Percentiles rank a stretch among this genome's conserved stretches.
Conservation (phyloP, 2,797 vertebrate genomes). For the Falco rusticolus region DNA sequence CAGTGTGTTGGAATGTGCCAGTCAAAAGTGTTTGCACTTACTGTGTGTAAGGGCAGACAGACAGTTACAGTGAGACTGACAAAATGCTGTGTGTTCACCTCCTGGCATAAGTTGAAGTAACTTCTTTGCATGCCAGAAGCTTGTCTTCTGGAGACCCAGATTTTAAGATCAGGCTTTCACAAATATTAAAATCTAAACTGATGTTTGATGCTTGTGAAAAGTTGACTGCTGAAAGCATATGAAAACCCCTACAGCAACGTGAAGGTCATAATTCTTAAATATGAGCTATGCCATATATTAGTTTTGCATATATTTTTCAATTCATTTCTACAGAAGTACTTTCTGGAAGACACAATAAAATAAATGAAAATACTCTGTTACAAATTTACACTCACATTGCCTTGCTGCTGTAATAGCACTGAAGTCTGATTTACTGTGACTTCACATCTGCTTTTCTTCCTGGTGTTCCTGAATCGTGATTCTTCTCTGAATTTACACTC, state of each 20-base stretch:
- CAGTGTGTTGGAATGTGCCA: neutral
- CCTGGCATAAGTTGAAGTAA: neutral
- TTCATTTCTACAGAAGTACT: neutral
- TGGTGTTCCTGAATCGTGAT: neutral
- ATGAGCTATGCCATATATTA: neutral
- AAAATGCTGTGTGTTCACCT: neutral
- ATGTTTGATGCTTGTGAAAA: constrained; percentile 27
- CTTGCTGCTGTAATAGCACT: neutral
- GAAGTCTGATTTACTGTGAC: neutral
- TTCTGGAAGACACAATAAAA: neutral
- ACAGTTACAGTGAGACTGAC: neutral
- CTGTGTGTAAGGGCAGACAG: neutral
- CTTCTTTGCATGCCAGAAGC: neutral
- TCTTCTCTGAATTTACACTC: neutral
- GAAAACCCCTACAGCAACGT: neutral
- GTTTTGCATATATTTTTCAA: neutral
- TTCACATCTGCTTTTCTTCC: neutral
- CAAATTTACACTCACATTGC: neutral
- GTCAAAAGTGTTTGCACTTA: neutral
- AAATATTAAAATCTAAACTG: constrained; percentile 8
- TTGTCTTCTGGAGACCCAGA: neutral
- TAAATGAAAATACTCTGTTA: neutral
- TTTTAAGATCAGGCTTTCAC: constrained; percentile 20
- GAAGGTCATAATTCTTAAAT: neutral
- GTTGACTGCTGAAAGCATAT: neutral